Evolutionary conservation across 2,113 vertebrate genomes (phyloP).

Genomic region (Callospermophilus lateralis): DNA sequence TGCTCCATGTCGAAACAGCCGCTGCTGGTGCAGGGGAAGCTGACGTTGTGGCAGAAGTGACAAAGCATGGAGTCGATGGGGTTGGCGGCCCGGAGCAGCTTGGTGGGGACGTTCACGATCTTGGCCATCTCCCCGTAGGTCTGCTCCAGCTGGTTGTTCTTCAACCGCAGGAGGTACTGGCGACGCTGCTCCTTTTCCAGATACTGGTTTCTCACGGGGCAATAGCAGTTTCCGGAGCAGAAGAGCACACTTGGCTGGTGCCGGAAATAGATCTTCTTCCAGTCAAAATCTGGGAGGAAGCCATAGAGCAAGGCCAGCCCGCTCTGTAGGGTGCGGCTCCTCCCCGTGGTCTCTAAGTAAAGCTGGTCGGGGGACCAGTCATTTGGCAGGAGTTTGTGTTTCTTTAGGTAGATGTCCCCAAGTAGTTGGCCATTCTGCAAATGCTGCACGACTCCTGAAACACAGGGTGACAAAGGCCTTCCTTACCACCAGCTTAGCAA

Average conservation of each 20-base stretch:
- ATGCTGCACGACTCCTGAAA: slow-evolving; percentile 96
- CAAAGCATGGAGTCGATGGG: slow-evolving; percentile 97
- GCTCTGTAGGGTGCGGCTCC: slow-evolving; percentile 97
- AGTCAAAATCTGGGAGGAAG: slow-evolving; percentile 94
- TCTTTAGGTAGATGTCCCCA: slow-evolving; percentile 92
- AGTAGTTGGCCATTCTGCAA: slow-evolving; percentile 94
- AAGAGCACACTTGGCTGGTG: slow-evolving; percentile 97
- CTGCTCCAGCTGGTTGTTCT: slow-evolving; percentile 91
- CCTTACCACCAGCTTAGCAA: background rate
- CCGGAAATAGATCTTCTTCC: slow-evolving; percentile 91
- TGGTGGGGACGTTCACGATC: slow-evolving; percentile 92
- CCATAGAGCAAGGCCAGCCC: slow-evolving; percentile 95
- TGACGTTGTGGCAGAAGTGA: slow-evolving; percentile 95
- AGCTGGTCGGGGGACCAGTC: slow-evolving; percentile 93
- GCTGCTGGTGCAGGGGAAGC: slow-evolving; percentile 92
- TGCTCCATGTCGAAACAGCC: slow-evolving; percentile 94
- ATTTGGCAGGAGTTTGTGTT: slow-evolving; percentile 89
- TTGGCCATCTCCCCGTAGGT: slow-evolving; percentile 94
- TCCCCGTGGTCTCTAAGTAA: slow-evolving; percentile 96
- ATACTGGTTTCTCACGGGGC: slow-evolving; percentile 94
- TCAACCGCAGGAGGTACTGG: slow-evolving; percentile 93
- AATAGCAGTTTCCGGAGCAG: slow-evolving; percentile 95
- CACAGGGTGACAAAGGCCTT: background rate
- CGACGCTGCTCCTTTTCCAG: slow-evolving; percentile 96
- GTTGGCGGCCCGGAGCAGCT: slow-evolving; percentile 95